Conservation (phyloP, 2,113 vertebrate genomes). For the Puntigrus tetrazona region DNA sequence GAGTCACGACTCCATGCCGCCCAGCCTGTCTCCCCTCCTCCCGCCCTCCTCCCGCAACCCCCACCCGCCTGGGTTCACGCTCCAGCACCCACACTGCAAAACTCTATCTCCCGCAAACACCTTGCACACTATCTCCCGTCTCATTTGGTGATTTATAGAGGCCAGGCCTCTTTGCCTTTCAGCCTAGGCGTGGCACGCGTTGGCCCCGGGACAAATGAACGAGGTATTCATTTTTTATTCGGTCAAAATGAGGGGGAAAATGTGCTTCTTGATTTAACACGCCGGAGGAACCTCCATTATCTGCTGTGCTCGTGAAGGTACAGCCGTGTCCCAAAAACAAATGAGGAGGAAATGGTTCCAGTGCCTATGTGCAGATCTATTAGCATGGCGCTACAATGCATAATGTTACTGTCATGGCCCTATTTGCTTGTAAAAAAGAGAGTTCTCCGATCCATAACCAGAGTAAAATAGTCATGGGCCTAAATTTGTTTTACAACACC, state of each 20-base stretch:
- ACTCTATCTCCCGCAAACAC: slow-evolving; percentile 74
- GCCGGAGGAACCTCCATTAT: slow-evolving; percentile 25
- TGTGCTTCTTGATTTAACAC: slow-evolving; percentile 41
- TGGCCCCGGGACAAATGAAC: slow-evolving; percentile 48
- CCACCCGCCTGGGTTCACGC: slow-evolving; percentile 59
- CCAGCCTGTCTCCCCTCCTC: slow-evolving; percentile 57
- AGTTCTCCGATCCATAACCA: not conserved
- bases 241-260: slow-evolving; percentile 45
- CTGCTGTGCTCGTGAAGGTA: not conserved
- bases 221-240: slow-evolving; percentile 39
- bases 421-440: not conserved
- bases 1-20: slow-evolving; percentile 64
- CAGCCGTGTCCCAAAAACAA: not conserved
- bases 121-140: slow-evolving; percentile 64
- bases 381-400: not conserved
- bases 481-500: slow-evolving; percentile 49
- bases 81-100: slow-evolving; percentile 64
- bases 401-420: not conserved
- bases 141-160: slow-evolving; percentile 68
- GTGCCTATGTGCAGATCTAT: not conserved
- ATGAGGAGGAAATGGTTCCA: slow-evolving; percentile 29
- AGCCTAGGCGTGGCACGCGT: slow-evolving; percentile 25
- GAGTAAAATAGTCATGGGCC: not conserved
- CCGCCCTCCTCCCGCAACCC: not conserved
- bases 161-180: slow-evolving; percentile 45